Evolutionary conservation across 2,888 invertebrate species (phyloP).

Genomic region (Thysanoteuthis rhombus): DNA sequence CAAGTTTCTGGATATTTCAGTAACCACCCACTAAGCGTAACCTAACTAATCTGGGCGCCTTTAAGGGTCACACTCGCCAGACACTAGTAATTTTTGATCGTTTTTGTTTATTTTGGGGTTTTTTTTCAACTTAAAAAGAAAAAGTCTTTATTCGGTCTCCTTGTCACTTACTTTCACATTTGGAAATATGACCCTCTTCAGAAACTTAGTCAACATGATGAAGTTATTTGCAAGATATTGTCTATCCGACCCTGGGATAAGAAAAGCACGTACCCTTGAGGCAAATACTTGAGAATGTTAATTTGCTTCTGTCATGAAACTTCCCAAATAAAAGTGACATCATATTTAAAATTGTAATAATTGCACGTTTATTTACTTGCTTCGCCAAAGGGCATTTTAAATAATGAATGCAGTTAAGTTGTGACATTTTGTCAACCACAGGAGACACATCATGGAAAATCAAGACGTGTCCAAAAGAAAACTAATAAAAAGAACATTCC

Average conservation of each 20-base stretch:
- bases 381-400: neutral
- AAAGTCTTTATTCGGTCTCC: too few relatives aligned
- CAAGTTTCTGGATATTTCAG: too few relatives aligned
- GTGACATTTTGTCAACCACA: neutral
- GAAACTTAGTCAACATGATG: neutral
- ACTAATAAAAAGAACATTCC: too few relatives aligned
- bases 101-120: too few relatives aligned
- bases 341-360: conserved; percentile 12
- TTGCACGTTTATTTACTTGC: neutral
- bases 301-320: neutral
- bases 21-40: too few relatives aligned
- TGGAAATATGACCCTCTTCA: neutral
- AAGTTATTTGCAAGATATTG: neutral
- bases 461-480: neutral
- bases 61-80: too few relatives aligned
- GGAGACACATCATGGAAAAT: neutral
- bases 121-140: too few relatives aligned
- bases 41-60: too few relatives aligned
- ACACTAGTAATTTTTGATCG: too few relatives aligned
- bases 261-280: neutral
- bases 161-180: neutral
- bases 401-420: neutral
- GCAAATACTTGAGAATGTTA: neutral
- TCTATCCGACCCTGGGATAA: neutral
- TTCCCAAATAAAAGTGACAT: neutral